Evolutionary conservation across 1,140 invertebrate genomes (phyloP), one percentile per base, ranked within the genome.

Genomic region (Neodiprion lecontei): DNA sequence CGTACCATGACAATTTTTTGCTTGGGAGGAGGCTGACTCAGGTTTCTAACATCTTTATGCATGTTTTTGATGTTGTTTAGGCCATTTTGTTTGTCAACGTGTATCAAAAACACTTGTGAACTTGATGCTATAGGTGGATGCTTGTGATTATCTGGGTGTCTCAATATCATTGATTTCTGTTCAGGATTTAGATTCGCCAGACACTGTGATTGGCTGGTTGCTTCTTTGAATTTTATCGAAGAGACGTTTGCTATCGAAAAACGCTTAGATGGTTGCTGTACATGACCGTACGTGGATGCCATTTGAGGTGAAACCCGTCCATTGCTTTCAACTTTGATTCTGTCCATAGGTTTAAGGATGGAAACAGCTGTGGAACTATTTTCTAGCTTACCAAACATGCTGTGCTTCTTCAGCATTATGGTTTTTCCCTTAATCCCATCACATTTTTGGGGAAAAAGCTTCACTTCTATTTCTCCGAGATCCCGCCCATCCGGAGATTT

Each of bases 401-500:
- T 47, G 40, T 69, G 67, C 12, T 73, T 17, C 74, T 47, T 17
- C 49, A 48, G 75, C 14, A 66, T 75, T 40, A 74, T 74, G 1
- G 21, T n/a, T 67, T 77, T 78, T 14, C 70, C 70, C 5, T 14
- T 11, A 3, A 28, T 21, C 1, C 28, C 3, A 14, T 72, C 72
- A 10, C 66, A 48, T 23, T 70, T 68, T 0, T 12, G 66, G 21
- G 74, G 3, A 1, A 81, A 21, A 21, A 81, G 21, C 23, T 80
- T 67, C 0, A 83, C 66, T 8, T 85, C 80, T 28, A 84, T 77
- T 65, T 85, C 81, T 9, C 85, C 84, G 1, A 86, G 73, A 48
- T 86, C 82, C 66, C 77, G 80, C 0, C 85, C 85, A 74, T 80
- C 71, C 1, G 67, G 70, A 8, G 77, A 76, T 23, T 79, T 79